Conservation (phyloP, 2,113 vertebrate genomes). For the Zapus hudsonius region DNA sequence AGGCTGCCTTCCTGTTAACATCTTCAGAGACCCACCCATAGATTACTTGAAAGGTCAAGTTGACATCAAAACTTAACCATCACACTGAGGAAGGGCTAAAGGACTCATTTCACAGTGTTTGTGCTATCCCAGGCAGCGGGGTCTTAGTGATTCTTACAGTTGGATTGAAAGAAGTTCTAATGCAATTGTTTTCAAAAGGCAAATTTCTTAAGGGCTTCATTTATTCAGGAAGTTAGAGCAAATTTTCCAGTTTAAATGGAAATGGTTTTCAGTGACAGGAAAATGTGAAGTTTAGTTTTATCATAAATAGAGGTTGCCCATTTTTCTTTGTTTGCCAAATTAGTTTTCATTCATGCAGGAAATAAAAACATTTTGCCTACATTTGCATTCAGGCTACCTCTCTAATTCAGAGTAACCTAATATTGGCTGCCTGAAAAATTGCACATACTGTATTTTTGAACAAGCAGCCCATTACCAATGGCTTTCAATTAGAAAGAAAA, state of each 20-base stretch:
- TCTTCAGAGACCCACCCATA: too few species aligned
- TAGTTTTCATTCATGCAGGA: slow-evolving; percentile 62
- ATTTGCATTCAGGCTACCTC: slow-evolving; percentile 50
- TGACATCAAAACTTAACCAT: too few species aligned
- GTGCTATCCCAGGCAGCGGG: not conserved
- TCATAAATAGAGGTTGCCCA: slow-evolving; percentile 44
- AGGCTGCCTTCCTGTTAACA: too few species aligned
- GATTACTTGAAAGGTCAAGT: too few species aligned
- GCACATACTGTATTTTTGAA: slow-evolving; percentile 50
- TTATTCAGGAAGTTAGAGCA: slow-evolving; percentile 63
- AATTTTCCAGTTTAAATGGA: slow-evolving; percentile 66
- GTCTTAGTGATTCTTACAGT: slow-evolving; percentile 29
- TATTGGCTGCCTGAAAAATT: slow-evolving; percentile 58
- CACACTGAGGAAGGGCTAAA: too few species aligned
- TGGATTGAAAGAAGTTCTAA: slow-evolving; percentile 55
- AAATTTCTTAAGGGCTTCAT: slow-evolving; percentile 62
- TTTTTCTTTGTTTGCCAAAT: slow-evolving; percentile 71
- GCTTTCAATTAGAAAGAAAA: slow-evolving; percentile 74
- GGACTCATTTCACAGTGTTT: not conserved
- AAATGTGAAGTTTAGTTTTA: slow-evolving; percentile 60
- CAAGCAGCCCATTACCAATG: slow-evolving; percentile 38
- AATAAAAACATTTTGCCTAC: slow-evolving; percentile 60
- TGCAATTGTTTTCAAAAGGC: slow-evolving; percentile 61
- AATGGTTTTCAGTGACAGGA: slow-evolving; percentile 62
- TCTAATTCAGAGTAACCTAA: slow-evolving; percentile 67